Evolutionary conservation across 2,113 vertebrate species (phyloP).

Genomic region (Zonotrichia leucophrys): DNA sequence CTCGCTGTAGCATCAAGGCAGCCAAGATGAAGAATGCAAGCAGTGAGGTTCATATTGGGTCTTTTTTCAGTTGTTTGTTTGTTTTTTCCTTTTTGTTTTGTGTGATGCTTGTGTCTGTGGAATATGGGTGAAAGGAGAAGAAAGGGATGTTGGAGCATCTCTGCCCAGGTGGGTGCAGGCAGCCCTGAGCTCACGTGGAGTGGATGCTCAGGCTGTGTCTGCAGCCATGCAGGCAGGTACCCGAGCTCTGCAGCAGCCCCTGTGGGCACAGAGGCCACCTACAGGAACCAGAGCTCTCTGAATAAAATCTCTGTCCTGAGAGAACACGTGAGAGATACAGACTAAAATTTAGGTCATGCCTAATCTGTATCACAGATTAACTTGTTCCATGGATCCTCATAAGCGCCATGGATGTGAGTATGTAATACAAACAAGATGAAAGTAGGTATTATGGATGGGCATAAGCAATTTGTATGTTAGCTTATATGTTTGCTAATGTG

Average conservation of each 20-base stretch:
- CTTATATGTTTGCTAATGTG: not conserved
- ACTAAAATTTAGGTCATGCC: not conserved
- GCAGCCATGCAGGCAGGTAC: not conserved
- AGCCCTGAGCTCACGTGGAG: fast-evolving
- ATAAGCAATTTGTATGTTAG: not conserved
- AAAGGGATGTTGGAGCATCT: not conserved
- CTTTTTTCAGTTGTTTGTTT: not conserved
- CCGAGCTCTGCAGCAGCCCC: not conserved
- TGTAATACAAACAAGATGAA: not conserved
- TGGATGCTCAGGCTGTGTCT: not conserved
- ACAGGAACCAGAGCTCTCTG: not conserved
- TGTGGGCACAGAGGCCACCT: not conserved
- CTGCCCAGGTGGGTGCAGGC: not conserved
- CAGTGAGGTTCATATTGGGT: not conserved
- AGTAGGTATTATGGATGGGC: not conserved
- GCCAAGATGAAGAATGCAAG: not conserved
- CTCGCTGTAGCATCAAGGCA: not conserved
- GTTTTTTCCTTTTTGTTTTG: not conserved
- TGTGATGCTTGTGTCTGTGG: not conserved
- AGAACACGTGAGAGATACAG: not conserved
- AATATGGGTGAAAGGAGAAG: not conserved
- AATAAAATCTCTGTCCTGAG: not conserved
- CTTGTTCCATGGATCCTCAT: not conserved
- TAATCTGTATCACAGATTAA: slow-evolving; percentile 1
- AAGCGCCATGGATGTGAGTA: not conserved